Evolutionary conservation across 1,140 invertebrate species (phyloP), one percentile per base, ranked within the genome.

Genomic region (Drosophila murphyi): DNA sequence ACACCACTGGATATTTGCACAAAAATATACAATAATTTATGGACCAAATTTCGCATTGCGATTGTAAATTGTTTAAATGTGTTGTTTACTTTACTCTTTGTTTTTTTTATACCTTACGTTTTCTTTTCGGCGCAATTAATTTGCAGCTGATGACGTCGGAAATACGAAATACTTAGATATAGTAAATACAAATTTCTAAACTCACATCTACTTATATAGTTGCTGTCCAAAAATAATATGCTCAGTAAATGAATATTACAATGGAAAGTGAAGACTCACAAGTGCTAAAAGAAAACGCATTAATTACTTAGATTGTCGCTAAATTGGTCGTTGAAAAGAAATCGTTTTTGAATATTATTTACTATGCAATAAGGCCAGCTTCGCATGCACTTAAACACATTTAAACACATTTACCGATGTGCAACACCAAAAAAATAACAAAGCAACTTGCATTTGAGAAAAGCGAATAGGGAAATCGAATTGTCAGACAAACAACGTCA

Each of bases 71-170:
- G 52, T 56, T 50, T 39, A 79, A 76, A 69, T 76, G 59, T 75
- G 62, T 63, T 73, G 57, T 78, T 72, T 81, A 82, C 74, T 62
- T 52, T 76, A 69, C 43, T 4, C 28, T 59, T 50, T 61, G 20
- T 20, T 20, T 59, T 50, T 45, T 62, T 51, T 57, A 45, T 45
- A 51, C 31, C 52, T 59, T 10, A 20, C 37, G 28, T 64, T 59
- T 34, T 56, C 43, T 69, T 68, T 70, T 76, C 52, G 75, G 55
- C 76, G 62, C 65, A 88, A 82, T 74, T 82, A 81, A 87, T 87
- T 82, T 87, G 72, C 61, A 64, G 69, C 74, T 62, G 54, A 88
- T 88, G 83, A 80, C 83, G 80, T 88, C 76, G 83, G 70, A 78
- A 74, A 80, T 80, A 72, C 77, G 20, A 47, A 78, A 87, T 80